These are phyloP conservation scores for Lutraria lutraria DNA, from an alignment of 2,888 invertebrate species.

Conservation along the genomic window DNA sequence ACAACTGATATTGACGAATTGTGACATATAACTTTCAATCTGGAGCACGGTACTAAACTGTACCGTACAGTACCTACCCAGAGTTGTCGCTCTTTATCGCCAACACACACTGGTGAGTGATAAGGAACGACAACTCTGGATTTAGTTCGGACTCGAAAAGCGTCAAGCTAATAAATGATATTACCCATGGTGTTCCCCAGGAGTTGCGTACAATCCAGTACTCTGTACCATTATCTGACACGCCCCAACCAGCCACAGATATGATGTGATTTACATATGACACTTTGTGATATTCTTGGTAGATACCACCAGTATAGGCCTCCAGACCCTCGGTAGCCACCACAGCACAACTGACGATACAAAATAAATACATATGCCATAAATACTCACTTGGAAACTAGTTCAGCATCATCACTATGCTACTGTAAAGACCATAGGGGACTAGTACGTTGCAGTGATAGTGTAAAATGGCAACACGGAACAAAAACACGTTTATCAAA, in stretches of 20 bases:
- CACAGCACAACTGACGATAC: slow-evolving; percentile 76
- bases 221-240: slow-evolving; percentile 85
- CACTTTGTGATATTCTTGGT: slow-evolving; percentile 82
- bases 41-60: too few relatives aligned
- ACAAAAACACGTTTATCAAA: too few relatives aligned
- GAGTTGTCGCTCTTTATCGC: too few relatives aligned
- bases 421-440: too few relatives aligned
- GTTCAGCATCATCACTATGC: background rate
- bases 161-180: slow-evolving; percentile 35
- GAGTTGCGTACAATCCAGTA: slow-evolving; percentile 88
- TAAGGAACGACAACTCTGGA: too few relatives aligned
- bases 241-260: slow-evolving; percentile 88
- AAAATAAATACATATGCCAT: background rate
- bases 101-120: too few relatives aligned
- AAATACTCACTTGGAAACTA: background rate
- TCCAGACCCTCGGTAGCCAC: slow-evolving; percentile 78
- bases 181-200: slow-evolving; percentile 88
- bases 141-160: too few relatives aligned
- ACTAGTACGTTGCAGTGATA: too few relatives aligned
- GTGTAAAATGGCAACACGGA: too few relatives aligned
- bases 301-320: slow-evolving; percentile 84
- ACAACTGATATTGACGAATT: too few relatives aligned
- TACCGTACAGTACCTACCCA: too few relatives aligned
- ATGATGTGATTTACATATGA: slow-evolving; percentile 87
- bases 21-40: too few relatives aligned